A percentile compares a stretch with the other conserved stretches of the same genome.
phyloP scores from a whole-genome alignment of 1,140 invertebrate genomes.

The Propsilocerus akamusi region DNA sequence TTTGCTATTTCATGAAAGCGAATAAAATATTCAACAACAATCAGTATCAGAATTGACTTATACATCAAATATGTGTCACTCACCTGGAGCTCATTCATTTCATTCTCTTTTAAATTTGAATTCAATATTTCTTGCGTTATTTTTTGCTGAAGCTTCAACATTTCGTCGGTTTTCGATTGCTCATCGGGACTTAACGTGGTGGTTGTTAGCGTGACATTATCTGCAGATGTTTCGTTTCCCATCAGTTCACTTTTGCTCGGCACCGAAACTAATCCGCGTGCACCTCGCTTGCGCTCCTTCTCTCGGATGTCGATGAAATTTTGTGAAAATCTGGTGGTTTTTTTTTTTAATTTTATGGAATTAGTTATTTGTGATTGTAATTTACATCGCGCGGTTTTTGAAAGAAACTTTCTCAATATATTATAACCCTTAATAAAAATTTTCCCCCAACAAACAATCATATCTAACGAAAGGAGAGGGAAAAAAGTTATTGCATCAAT shows the following conservation, averaged over 20 bases:
- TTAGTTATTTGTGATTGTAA: too few species aligned
- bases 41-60: too few species aligned
- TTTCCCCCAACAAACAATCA: too few species aligned
- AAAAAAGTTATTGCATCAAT: too few species aligned
- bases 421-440: too few species aligned
- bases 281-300: constrained; percentile 40
- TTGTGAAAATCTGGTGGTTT: constrained; percentile 56
- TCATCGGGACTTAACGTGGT: neutral
- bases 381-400: constrained; percentile 11
- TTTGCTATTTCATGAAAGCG: constrained; percentile 13
- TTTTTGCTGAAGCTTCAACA: constrained; percentile 20
- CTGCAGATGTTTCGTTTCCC: neutral
- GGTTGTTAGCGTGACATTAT: neutral
- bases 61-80: constrained; percentile 2
- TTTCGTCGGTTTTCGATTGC: constrained; percentile 14
- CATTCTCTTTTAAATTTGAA: constrained; percentile 20
- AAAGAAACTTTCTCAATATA: too few species aligned
- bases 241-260: constrained; percentile 4
- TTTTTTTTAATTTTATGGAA: too few species aligned
- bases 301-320: constrained; percentile 81
- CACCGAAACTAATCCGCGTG: constrained; percentile 14
- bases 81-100: constrained; percentile 22
- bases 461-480: too few species aligned
- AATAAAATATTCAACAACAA: constrained; percentile 3
- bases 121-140: constrained; percentile 23